Conservation (phyloP, 2,888 invertebrate genomes). For the Brenthis ino region DNA sequence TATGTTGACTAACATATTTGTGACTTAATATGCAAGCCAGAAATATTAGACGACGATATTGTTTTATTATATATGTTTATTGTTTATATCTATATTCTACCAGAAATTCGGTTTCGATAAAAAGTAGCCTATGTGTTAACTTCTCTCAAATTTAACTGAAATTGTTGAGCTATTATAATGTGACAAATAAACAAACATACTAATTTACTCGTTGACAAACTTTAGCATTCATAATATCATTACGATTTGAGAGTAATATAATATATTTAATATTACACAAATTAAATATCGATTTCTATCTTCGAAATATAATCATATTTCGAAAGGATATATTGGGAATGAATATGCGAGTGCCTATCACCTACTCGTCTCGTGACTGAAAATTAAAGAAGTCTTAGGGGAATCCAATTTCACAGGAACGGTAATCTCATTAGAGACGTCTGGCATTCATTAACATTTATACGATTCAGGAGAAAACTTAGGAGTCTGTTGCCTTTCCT, state of each 20-base stretch:
- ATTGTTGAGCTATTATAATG: too few species aligned
- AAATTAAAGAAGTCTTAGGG: slow-evolving; percentile 78
- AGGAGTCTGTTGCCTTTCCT: slow-evolving; percentile 49
- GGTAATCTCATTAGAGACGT: slow-evolving; percentile 78
- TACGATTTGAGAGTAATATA: background rate
- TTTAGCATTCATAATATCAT: background rate
- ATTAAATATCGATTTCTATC: background rate
- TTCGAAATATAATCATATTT: background rate
- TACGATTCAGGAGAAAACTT: slow-evolving; percentile 73
- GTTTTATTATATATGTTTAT: too few species aligned
- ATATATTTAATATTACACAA: background rate
- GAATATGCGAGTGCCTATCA: slow-evolving; percentile 39
- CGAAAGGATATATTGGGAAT: slow-evolving; percentile 25
- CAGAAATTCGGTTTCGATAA: too few species aligned
- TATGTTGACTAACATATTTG: slow-evolving; percentile 51
- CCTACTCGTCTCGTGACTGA: slow-evolving; percentile 74
- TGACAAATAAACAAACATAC: too few species aligned
- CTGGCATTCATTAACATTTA: slow-evolving; percentile 81
- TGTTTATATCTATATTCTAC: too few species aligned
- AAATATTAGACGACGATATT: too few species aligned
- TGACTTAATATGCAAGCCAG: slow-evolving; percentile 24
- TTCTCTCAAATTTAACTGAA: too few species aligned
- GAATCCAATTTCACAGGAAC: slow-evolving; percentile 77
- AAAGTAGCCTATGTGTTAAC: too few species aligned
- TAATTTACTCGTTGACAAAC: background rate